Evolutionary conservation across 2,888 invertebrate genomes (phyloP), one percentile per base, ranked within the genome.

Genomic region (Nycteola revayana): DNA sequence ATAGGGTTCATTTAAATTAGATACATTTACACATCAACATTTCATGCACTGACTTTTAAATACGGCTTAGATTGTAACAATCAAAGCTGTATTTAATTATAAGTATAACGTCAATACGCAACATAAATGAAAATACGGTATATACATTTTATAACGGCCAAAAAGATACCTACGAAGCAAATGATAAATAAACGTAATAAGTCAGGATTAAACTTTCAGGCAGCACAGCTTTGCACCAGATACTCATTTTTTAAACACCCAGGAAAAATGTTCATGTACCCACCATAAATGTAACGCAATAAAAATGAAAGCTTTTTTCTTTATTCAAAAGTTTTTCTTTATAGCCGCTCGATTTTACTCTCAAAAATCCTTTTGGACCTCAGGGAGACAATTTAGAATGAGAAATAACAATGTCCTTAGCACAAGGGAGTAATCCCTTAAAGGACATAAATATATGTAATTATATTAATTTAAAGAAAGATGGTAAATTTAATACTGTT

Each of bases 301-400:
- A 57, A 59, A 59, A 57, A 51, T 55, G 46, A 55, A 44, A 51
- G 51, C 46, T 32, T 48, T 54, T 55, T 57, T 57, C 55, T 51
- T 57, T 57, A 57, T 57, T 57, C 49, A 57, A 49, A 42, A 44
- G 55, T 51, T 39, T 48, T 51, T 51, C 60, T 57, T 56, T 56
- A 59, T 42, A 28, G 42, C 36, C 10, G 21, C 40, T 45, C 43
- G 52, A 59, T 49, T 57, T 48, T 51, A 39, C 46, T 49, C 36
- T 41, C 40, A 44, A 49, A 49, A 59, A 59, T 59, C 56, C 44
- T 59, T 51, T 51, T 46, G 57, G 60, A 55, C 60, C 60, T 49
- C 25, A 3, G 60, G 51, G 57, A 57, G 44, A 57, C 49, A 51
- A 57, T 57, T 57, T 44, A 23, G 46, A 24, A 55, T 46, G 56